Evolutionary conservation across 2,113 vertebrate genomes (phyloP), one percentile per base, ranked within the genome.

Genomic region (Sphyrna mokarran): DNA sequence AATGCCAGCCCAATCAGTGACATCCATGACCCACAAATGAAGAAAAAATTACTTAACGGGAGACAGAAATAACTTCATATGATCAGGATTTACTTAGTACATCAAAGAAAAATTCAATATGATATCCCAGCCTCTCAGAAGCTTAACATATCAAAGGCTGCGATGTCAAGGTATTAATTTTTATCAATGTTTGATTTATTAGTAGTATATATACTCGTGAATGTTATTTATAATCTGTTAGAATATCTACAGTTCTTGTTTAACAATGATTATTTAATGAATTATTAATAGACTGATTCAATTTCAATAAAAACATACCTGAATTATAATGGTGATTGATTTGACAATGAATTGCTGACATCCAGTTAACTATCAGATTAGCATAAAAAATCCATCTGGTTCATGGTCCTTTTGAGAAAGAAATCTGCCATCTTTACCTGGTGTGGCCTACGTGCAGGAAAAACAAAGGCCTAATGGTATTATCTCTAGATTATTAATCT

Each of bases 221-320:
- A 94, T 43, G 22, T 22, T 29, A 94, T 14, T 1, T 26, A 70
- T 48, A 70, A 70, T 48, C n/a, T 70, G 23, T 87, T 26, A 70
- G n/a, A 72, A 70, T 70, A 94, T 70, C 63, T 91, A 33, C 58
- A 63, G 4, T 63, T 16, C 58, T 63, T 91, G 29, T 91, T n/a
- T n/a, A 63, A 0, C 29, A 89, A 89, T 58, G 11, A 33, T 70
- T 70, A 7, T 68, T 26, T 94, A 23, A 70, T 48, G 40, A 94
- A 72, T 94, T 68, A 43, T 94, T 48, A 72, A 94, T 70, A 94
- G 68, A 94, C 68, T 48, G 23, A 94, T 48, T 29, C 68, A 94
- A 94, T 48, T 22, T 70, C 48, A 43, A 26, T 20, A 43, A 26
- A 94, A 70, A 14, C n/a, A 40, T 20, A 18, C 23, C 18, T 61